Evolutionary conservation across 1,140 invertebrate genomes (phyloP).

Genomic region (Drosophila repletoides): DNA sequence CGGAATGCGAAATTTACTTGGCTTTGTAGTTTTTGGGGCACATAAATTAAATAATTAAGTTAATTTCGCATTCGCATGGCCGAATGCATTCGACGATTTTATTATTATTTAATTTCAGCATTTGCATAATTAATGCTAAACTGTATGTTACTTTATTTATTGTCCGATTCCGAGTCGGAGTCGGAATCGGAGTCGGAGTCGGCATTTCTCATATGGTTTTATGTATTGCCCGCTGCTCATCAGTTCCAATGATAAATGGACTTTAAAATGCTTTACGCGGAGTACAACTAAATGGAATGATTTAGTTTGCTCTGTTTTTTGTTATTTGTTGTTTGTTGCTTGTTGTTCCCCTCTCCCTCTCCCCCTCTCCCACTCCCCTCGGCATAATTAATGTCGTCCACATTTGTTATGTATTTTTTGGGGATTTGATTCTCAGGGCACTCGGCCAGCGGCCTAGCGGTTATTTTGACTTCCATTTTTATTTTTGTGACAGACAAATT

Average conservation of each 20-base stretch:
- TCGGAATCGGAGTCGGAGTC: too few species aligned
- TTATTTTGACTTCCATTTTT: slow-evolving; percentile 2
- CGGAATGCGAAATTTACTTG: slow-evolving; percentile 14
- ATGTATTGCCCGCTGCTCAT: slow-evolving; percentile 35
- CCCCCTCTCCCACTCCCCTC: too few species aligned
- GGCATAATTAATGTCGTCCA: slow-evolving; percentile 66
- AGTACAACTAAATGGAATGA: slow-evolving; percentile 60
- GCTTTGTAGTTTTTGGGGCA: slow-evolving; percentile 34
- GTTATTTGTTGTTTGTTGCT: slow-evolving; percentile 32
- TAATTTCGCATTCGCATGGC: slow-evolving; percentile 50
- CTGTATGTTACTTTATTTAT: slow-evolving; percentile 35
- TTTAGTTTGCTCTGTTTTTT: slow-evolving; percentile 47
- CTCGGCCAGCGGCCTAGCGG: too few species aligned
- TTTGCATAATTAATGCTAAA: slow-evolving; percentile 72
- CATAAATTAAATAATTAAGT: slow-evolving; percentile 79
- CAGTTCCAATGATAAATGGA: slow-evolving; percentile 61
- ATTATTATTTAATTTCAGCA: slow-evolving; percentile 68
- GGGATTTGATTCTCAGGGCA: neutral
- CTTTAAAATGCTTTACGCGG: slow-evolving; percentile 62
- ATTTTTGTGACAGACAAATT: slow-evolving; percentile 31
- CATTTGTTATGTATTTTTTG: slow-evolving; percentile 50
- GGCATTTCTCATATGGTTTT: slow-evolving; percentile 31
- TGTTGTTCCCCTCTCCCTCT: slow-evolving; percentile 21
- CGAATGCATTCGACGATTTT: slow-evolving; percentile 47
- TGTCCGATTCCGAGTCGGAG: too few species aligned